Conservation (phyloP, 2,113 vertebrate genomes). For the Alaudala cheleensis region DNA sequence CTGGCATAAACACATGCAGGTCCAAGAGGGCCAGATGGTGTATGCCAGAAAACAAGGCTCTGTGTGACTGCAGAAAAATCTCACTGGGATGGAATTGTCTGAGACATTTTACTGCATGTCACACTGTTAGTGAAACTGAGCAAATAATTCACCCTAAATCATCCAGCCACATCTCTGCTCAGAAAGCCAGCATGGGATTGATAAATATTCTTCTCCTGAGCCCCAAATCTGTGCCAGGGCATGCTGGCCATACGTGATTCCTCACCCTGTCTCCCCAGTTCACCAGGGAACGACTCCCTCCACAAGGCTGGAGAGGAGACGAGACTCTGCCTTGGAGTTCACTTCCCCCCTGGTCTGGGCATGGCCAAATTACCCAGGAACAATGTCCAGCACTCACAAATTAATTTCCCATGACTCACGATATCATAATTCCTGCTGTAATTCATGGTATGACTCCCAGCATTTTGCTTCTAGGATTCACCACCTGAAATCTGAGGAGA, state of each 20-base stretch:
- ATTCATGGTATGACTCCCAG: not conserved
- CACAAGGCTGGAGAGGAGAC: fast-evolving
- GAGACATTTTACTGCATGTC: not conserved
- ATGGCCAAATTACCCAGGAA: not conserved
- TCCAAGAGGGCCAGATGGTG: not conserved
- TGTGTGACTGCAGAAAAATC: not conserved
- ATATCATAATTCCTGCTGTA: not conserved
- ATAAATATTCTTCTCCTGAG: not conserved
- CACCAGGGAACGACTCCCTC: not conserved
- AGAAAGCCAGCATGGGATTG: not conserved
- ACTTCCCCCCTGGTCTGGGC: not conserved
- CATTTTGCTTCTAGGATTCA: not conserved
- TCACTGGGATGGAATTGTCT: not conserved
- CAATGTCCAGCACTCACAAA: conserved; percentile 7
- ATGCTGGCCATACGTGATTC: not conserved
- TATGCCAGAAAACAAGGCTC: not conserved
- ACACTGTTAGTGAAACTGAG: not conserved
- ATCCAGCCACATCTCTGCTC: not conserved
- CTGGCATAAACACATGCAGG: not conserved
- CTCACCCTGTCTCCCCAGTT: fast-evolving
- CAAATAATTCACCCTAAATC: not conserved
- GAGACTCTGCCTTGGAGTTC: not conserved
- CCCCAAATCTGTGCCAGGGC: not conserved
- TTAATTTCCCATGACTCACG: conserved; percentile 39
- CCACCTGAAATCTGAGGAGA: conserved; percentile 33